Percentiles rank a stretch among this genome's conserved stretches.
These are phyloP conservation scores for Gallirallus australis DNA, from an alignment of 2,797 vertebrate species.

Conservation along the genomic window DNA sequence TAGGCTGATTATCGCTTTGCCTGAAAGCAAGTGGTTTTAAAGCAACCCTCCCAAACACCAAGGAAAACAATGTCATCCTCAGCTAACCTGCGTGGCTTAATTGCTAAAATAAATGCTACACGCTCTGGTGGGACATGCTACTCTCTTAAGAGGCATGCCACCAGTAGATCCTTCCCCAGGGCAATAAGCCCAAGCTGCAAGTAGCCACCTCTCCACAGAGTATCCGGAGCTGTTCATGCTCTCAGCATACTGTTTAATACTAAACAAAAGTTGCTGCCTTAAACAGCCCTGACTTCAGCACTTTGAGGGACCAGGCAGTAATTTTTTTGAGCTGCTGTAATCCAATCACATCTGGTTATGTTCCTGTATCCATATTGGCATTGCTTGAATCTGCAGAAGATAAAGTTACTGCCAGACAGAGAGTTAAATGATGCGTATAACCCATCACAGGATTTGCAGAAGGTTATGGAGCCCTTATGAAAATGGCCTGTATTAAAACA, in stretches of 20 bases:
- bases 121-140: background rate
- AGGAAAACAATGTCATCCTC: background rate
- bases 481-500: background rate
- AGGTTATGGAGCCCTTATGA: background rate
- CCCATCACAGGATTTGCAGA: background rate
- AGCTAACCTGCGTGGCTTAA: background rate
- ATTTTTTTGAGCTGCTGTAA: background rate
- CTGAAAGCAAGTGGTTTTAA: constrained; percentile 57
- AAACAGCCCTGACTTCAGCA: background rate
- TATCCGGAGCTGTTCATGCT: background rate
- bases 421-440: background rate
- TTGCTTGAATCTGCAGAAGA: background rate
- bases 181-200: background rate
- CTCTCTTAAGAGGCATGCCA: background rate
- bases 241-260: background rate
- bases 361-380: background rate
- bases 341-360: background rate
- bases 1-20: constrained; percentile 39
- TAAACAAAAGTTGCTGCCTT: background rate
- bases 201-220: background rate
- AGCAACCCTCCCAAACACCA: background rate
- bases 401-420: background rate
- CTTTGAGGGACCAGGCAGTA: background rate
- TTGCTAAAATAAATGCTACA: background rate
- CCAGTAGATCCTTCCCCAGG: background rate